These are phyloP conservation scores for Loriculus beryllinus DNA, from an alignment of 2,797 vertebrate species.

Conservation along the genomic window DNA sequence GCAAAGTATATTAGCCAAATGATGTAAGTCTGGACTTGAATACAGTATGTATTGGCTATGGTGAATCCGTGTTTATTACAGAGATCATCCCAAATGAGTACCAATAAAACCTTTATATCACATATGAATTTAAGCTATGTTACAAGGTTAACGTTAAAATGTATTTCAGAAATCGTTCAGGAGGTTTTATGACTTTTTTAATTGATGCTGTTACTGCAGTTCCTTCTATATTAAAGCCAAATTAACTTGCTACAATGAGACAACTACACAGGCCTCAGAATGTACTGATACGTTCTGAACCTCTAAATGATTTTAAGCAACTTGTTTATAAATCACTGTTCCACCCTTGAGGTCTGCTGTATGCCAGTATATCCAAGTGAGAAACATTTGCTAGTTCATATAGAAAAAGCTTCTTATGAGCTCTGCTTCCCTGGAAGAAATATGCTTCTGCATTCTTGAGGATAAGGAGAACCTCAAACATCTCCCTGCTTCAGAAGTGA, in stretches of 20 bases:
- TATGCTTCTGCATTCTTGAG: background rate
- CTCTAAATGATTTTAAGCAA: constrained; percentile 2
- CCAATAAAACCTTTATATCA: constrained; percentile 3
- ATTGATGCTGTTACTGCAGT: constrained; percentile 25
- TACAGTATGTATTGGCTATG: background rate
- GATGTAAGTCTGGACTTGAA: background rate
- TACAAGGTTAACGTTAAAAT: background rate
- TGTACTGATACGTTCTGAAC: background rate
- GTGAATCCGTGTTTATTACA: background rate
- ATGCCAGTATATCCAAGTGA: background rate
- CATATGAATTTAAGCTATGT: background rate
- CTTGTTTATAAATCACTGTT: constrained; percentile 24
- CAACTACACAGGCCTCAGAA: background rate
- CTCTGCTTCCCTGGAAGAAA: background rate
- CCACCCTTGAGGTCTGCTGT: background rate
- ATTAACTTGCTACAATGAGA: constrained; percentile 31
- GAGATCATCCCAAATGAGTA: background rate
- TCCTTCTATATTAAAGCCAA: constrained; percentile 31
- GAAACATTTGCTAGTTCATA: background rate
- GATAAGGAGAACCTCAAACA: background rate
- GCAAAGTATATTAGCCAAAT: background rate
- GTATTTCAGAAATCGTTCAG: constrained; percentile 23
- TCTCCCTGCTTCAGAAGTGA: background rate
- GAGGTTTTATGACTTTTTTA: constrained; percentile 37
- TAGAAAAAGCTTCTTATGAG: background rate